Evolutionary conservation across 2,797 vertebrate species (phyloP).

Genomic region (Pantherophis alleghaniensis): DNA sequence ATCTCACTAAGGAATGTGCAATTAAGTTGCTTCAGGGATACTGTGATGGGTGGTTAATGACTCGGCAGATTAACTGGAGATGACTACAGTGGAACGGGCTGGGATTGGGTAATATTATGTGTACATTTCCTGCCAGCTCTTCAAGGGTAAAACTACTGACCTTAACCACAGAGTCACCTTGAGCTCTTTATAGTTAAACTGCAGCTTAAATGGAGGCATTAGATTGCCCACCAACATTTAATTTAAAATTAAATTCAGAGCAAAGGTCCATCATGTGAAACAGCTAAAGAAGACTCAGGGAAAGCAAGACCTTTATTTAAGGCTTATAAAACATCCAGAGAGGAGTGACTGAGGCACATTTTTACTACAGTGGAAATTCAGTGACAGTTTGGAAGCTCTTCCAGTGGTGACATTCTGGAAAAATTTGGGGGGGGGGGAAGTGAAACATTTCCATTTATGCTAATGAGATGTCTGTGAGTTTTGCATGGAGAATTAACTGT

Average conservation of each 20-base stretch:
- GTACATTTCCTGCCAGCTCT: slow-evolving; percentile 70
- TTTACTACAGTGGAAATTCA: background rate
- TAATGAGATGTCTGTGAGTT: background rate
- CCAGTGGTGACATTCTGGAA: background rate
- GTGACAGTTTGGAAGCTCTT: background rate
- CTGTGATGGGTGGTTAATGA: slow-evolving; percentile 69
- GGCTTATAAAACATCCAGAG: background rate
- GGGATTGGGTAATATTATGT: slow-evolving; percentile 73
- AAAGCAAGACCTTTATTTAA: background rate
- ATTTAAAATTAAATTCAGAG: background rate
- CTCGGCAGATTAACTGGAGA: slow-evolving; percentile 66
- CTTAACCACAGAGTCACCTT: slow-evolving; percentile 59
- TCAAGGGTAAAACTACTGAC: slow-evolving; percentile 48
- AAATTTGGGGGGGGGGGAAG: background rate
- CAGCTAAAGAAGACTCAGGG: no score
- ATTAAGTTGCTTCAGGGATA: slow-evolving; percentile 41
- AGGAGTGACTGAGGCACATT: background rate
- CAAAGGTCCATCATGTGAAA: background rate
- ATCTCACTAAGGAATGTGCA: slow-evolving; percentile 53
- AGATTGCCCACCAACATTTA: background rate
- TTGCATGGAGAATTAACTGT: background rate
- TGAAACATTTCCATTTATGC: background rate
- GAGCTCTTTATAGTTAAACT: slow-evolving; percentile 50
- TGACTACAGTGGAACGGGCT: slow-evolving; percentile 67
- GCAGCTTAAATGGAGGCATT: slow-evolving; percentile 12